Conservation (phyloP, 1,140 invertebrate species). For the Leptinotarsa lineolata region DNA sequence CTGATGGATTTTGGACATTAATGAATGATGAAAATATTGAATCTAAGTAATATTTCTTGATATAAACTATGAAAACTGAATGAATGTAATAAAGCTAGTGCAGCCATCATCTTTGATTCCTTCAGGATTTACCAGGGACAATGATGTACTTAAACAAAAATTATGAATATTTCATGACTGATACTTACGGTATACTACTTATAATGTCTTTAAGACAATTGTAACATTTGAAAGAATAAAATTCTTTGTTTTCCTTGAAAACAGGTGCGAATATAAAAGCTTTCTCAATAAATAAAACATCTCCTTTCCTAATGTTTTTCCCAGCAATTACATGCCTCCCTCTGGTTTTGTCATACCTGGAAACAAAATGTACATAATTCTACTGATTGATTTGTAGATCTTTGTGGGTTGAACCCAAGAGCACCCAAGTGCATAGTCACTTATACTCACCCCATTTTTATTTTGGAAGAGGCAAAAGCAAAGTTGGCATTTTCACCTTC, state of each 20-base stretch:
- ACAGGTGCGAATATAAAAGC: slow-evolving; percentile 67
- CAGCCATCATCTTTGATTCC: no score
- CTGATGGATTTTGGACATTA: no score
- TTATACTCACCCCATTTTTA: slow-evolving; percentile 46
- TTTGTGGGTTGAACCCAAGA: no score
- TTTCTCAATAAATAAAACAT: slow-evolving; percentile 71
- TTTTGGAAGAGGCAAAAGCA: slow-evolving; percentile 46
- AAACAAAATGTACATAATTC: slow-evolving; percentile 31
- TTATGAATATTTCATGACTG: no score
- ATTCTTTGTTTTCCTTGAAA: slow-evolving; percentile 48
- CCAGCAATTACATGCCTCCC: slow-evolving; percentile 62
- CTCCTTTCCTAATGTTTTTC: slow-evolving; percentile 63
- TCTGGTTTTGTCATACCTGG: slow-evolving; percentile 53
- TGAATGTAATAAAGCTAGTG: no score
- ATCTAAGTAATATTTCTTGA: no score
- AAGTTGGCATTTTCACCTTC: slow-evolving; percentile 48
- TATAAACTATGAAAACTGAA: no score
- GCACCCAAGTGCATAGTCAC: neutral
- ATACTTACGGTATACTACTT: slow-evolving; percentile 48
- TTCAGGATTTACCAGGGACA: no score
- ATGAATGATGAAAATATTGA: no score
- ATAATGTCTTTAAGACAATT: slow-evolving; percentile 48
- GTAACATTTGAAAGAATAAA: slow-evolving; percentile 49
- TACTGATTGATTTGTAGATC: no score
- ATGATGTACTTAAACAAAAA: no score